Percentiles rank a stretch among this genome's conserved stretches.
Conservation (phyloP, 2,888 invertebrate genomes). For the Nemapogon koenigi region DNA sequence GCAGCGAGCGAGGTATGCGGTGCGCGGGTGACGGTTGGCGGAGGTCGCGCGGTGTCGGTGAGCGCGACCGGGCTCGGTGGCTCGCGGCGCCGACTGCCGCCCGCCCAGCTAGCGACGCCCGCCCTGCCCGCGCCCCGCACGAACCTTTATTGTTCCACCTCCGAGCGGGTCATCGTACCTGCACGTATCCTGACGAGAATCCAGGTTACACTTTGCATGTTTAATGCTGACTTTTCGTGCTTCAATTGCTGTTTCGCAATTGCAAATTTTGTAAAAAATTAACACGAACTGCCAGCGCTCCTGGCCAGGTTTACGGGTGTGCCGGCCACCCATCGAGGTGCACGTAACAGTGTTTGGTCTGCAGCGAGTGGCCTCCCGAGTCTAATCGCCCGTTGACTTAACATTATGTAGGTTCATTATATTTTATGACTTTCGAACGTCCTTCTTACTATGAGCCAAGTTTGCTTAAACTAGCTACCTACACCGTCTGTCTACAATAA, state of each 20-base stretch:
- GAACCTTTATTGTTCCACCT: slow-evolving; percentile 47
- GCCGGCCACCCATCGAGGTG: too few species aligned
- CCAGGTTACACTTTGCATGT: slow-evolving; percentile 40
- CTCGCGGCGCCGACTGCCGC: slow-evolving; percentile 13
- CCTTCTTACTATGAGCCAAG: too few species aligned
- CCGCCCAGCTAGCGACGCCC: slow-evolving; percentile 25
- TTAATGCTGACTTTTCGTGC: slow-evolving; percentile 27
- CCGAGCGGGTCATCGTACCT: slow-evolving; percentile 54
- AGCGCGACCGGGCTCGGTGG: slow-evolving; percentile 12
- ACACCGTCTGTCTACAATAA: too few species aligned
- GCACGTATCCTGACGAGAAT: slow-evolving; percentile 39
- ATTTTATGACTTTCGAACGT: too few species aligned
- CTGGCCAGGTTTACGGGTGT: too few species aligned
- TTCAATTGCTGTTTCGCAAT: slow-evolving; percentile 32
- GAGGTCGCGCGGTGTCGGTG: slow-evolving; percentile 16
- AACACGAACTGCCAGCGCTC: too few species aligned
- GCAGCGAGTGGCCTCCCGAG: too few species aligned
- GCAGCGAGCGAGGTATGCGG: slow-evolving; percentile 24
- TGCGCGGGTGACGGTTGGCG: slow-evolving; percentile 12
- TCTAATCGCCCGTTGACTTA: too few species aligned
- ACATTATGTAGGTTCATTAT: too few species aligned
- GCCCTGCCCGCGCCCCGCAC: slow-evolving; percentile 21
- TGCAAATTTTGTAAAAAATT: slow-evolving; percentile 41
- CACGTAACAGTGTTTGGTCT: too few species aligned
- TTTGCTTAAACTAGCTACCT: too few species aligned